Evolutionary conservation across 2,888 invertebrate genomes (phyloP).

Genomic region (Athrips mouffetella): DNA sequence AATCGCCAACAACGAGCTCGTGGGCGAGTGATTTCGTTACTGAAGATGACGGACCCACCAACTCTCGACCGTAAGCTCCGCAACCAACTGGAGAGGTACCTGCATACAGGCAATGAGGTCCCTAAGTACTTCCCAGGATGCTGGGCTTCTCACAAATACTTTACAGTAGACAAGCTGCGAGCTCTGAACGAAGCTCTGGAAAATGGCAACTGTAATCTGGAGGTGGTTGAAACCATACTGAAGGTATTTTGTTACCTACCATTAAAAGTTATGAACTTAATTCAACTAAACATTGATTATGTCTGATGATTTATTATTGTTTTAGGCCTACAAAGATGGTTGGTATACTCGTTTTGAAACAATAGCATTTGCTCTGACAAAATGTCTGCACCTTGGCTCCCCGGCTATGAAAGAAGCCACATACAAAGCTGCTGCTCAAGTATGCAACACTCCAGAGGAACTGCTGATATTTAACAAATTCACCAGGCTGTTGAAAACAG

Average conservation of each 20-base stretch:
- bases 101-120: slow-evolving; percentile 73
- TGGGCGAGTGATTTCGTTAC: not conserved
- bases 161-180: slow-evolving; percentile 55
- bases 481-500: slow-evolving; percentile 70
- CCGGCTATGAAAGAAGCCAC: slow-evolving; percentile 68
- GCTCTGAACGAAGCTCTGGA: slow-evolving; percentile 49
- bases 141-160: slow-evolving; percentile 74
- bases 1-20: slow-evolving; percentile 8
- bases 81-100: slow-evolving; percentile 64
- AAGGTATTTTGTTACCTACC: slow-evolving; percentile 40
- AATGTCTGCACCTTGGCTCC: slow-evolving; percentile 69
- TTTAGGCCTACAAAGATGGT: slow-evolving; percentile 68
- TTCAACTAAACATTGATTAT: too few species aligned
- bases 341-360: slow-evolving; percentile 76
- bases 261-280: not conserved
- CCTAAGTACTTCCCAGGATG: slow-evolving; percentile 78
- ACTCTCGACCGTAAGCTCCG: slow-evolving; percentile 49
- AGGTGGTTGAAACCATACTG: slow-evolving; percentile 53
- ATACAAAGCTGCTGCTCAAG: slow-evolving; percentile 70
- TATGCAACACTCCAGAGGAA: slow-evolving; percentile 81
- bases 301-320: not conserved
- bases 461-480: slow-evolving; percentile 81
- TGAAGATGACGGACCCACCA: slow-evolving; percentile 45
- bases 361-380: slow-evolving; percentile 80
- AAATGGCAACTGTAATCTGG: slow-evolving; percentile 37